Percentiles rank a stretch among this genome's conserved stretches.
phyloP scores from a whole-genome alignment of 2,888 invertebrate species.

The Harpalus rubripes region DNA sequence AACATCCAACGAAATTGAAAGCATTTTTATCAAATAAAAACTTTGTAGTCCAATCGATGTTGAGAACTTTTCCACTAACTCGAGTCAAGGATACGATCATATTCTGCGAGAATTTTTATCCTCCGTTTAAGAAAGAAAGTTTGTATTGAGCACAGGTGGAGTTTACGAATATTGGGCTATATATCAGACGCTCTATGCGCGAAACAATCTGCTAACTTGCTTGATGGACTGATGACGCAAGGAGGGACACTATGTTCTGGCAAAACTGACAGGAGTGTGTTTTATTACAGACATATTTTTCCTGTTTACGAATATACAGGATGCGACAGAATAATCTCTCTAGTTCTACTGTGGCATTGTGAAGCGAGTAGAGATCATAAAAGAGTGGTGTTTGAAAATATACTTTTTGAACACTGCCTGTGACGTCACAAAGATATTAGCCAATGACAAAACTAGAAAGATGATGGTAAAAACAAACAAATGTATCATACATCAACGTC shows the following conservation, averaged over 20 bases:
- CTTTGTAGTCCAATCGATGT: conserved; percentile 53
- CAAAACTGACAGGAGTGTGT: neutral
- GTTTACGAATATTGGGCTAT: conserved; percentile 49
- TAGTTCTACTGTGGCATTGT: no score
- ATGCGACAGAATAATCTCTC: no score
- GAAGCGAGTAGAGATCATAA: no score
- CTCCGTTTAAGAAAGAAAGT: conserved; percentile 56
- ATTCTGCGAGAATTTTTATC: conserved; percentile 62
- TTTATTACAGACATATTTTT: conserved; percentile 8
- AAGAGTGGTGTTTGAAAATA: no score
- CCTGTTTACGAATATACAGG: neutral
- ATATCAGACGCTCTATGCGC: conserved; percentile 29
- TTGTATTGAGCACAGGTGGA: conserved; percentile 56
- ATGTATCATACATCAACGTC: no score
- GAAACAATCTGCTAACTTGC: conserved; percentile 62
- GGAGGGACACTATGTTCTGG: neutral
- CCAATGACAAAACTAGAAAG: no score
- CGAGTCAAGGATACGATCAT: conserved; percentile 47
- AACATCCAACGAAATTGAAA: conserved; percentile 59
- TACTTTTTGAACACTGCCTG: no score
- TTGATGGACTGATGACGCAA: conserved; percentile 32
- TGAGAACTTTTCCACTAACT: conserved; percentile 56
- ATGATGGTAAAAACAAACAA: no score
- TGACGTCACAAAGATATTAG: no score
- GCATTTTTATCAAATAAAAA: conserved; percentile 60